Evolutionary conservation across 2,888 invertebrate genomes (phyloP), one percentile per base, ranked within the genome.

Genomic region (Drosophila pseudotalamancana): DNA sequence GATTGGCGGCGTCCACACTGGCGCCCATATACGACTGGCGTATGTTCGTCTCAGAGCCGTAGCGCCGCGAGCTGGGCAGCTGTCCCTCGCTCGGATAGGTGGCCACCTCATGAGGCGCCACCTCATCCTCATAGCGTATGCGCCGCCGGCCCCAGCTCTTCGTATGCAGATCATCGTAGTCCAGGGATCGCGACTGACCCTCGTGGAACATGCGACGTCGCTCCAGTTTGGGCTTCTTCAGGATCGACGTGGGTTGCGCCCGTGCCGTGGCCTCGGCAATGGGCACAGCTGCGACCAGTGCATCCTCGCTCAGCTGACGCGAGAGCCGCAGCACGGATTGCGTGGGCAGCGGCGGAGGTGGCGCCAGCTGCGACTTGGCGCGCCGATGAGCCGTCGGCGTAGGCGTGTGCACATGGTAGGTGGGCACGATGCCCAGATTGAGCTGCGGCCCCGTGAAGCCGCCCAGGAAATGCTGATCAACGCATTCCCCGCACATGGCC

Each of bases 1-100:
- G 90, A 80, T 90, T 82, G 25, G 64, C 59, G n/a, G 86, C 82
- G 65, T 90, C 87, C 21, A 91, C 88, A 55, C 82, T 84, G 42
- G 91, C 90, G 29, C 91, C 90, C 87, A 91, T 89, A 39, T 90
- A 89, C 6, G 91, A 90, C 51, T 92, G 91, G 0, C 91, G 89
- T 34, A 91, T 91, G 53, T 91, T 91, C 6, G 91, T 90, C 55
- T 91, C 91, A 1, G 91, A 91, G 37, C 91, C 91, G 29, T 88
- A 91, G 18, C 90, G 89, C 0, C 90, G 87, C 16, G 69, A 68
- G 4, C 51, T 73, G 4, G 48, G 76, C 46, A 75, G 5, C 12
- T 68, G 61, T 4, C 8, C 39, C 1, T 51, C 42, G 0, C 25
- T 48, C 4, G 72, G 54, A 31, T 81, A 77, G 19, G 48, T 37